These are phyloP conservation scores for Buteo buteo DNA, from an alignment of 2,113 vertebrate species.

Conservation along the genomic window DNA sequence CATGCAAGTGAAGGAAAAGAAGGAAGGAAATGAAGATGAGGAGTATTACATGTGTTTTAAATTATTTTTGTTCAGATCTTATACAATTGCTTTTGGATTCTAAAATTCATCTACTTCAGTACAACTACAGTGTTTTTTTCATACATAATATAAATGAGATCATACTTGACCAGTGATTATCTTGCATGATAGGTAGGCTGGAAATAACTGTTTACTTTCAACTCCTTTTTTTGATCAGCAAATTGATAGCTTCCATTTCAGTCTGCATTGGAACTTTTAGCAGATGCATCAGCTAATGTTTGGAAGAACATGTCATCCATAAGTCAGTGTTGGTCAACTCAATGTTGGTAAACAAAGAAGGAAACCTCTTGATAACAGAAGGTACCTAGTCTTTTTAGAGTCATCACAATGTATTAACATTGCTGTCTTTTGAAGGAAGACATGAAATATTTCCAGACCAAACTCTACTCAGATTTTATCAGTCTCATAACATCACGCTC, in stretches of 20 bases:
- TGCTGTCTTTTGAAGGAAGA: background rate
- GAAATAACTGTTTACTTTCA: background rate
- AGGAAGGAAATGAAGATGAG: no score
- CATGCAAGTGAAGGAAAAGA: no score
- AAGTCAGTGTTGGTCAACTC: background rate
- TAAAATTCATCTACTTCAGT: no score
- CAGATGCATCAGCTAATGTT: background rate
- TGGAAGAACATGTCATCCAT: background rate
- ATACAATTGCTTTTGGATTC: no score
- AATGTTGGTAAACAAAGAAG: background rate
- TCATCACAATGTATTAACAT: background rate
- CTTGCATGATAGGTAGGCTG: background rate
- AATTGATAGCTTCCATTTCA: background rate
- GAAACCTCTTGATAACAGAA: background rate
- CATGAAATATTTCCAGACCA: background rate
- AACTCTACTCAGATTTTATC: background rate
- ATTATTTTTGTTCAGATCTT: no score
- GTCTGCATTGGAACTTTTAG: background rate
- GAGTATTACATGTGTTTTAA: no score
- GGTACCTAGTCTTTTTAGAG: background rate
- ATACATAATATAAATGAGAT: no score
- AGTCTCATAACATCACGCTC: background rate
- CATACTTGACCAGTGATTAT: no score
- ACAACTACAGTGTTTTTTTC: no score
- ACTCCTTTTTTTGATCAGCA: background rate